A percentile compares a stretch with the other conserved stretches of the same genome.
phyloP scores from a whole-genome alignment of 2,113 vertebrate species.

The Redunca redunca region DNA sequence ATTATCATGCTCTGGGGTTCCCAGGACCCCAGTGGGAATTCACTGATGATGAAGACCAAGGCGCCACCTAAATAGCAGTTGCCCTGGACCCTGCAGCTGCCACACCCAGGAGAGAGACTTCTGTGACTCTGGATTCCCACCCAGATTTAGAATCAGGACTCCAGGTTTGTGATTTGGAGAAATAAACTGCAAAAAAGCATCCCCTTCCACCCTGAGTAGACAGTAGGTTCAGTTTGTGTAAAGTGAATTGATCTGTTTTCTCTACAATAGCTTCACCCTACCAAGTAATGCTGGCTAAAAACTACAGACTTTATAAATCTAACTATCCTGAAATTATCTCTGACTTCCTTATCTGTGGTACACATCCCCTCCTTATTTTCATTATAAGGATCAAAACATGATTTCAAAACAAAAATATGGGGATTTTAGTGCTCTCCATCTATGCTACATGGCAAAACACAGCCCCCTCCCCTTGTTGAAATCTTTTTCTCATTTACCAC shows the following conservation, averaged over 20 bases:
- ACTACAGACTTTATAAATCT: background rate
- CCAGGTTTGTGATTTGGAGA: background rate
- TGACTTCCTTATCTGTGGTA: background rate
- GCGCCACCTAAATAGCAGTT: background rate
- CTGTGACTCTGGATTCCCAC: background rate
- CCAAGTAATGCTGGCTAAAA: background rate
- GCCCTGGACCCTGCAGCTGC: background rate
- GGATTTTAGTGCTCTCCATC: background rate
- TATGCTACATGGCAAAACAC: background rate
- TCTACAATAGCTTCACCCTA: background rate
- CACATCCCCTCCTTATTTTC: background rate
- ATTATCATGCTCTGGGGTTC: background rate
- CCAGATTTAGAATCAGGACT: background rate
- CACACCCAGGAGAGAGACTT: background rate
- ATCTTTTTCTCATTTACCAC: background rate
- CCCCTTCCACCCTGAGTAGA: background rate
- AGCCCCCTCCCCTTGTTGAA: background rate
- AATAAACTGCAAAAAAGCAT: background rate
- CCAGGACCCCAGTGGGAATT: background rate
- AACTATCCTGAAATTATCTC: background rate
- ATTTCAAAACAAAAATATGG: background rate
- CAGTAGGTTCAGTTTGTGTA: background rate
- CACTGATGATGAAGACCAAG: background rate
- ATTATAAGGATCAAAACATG: slow-evolving; percentile 1
- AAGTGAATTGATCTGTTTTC: background rate